Base-by-base conservation (phyloP, 2,888 invertebrate genomes). In the Zonitis immaculata region DNA sequence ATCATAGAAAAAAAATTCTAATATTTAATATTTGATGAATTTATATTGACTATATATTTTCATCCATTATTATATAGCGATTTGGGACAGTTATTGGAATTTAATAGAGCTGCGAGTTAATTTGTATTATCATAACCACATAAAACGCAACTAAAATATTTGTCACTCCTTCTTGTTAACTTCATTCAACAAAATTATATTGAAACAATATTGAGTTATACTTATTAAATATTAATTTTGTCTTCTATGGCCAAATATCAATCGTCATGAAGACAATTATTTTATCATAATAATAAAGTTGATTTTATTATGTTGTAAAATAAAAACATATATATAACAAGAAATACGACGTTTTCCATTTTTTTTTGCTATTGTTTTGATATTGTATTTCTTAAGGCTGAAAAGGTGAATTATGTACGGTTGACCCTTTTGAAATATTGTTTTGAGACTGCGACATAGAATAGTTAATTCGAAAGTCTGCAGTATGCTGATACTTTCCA, bases 371-470 rank as follows among this genome's bases (percentile, higher is more conserved):
- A 35, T 9, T 16, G n/a, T n/a, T 11, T 11, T 16, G 5, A 22
- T 22, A 22, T 22, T 4, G 3, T 22, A 22, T 22, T 35, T 35
- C 16, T 18, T 16, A 35, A 35, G 16, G 16, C 16, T 35, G 4
- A 16, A 16, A 35, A 35, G 16, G 35, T 35, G 35, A 35, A 35
- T 35, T 16, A 35, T 35, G 16, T 35, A 35, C 35, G 35, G 16
- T 35, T 35, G 35, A 54, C 47, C 54, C 42, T 43, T 51, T 48
- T 55, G 51, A 55, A 55, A 55, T 55, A 55, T 51, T 54, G 54
- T 51, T 45, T 55, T 55, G 55, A 48, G 51, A 51, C 51, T 51
- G 55, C 55, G 51, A 55, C 55, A 55, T 49, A 44, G 44, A n/a
- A 47, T 43, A 48, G 45, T 42, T 49, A 49, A 49, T 49, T 42